A percentile compares a stretch with the other conserved stretches of the same genome.
These are phyloP conservation scores for Lerista edwardsae DNA, from an alignment of 2,797 vertebrate genomes.

Conservation along the genomic window DNA sequence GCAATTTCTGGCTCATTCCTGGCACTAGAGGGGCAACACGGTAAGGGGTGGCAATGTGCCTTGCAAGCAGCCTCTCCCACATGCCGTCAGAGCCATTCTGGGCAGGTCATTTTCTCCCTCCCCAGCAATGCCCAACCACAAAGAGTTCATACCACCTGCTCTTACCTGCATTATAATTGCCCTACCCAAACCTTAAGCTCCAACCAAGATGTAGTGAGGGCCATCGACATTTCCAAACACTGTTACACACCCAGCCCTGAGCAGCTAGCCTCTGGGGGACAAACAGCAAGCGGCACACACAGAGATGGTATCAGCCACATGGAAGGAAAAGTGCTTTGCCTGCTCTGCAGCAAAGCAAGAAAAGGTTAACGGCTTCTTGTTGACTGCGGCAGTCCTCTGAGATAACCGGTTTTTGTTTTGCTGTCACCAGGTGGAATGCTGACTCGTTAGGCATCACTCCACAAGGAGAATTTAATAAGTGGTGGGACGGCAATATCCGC, in stretches of 20 bases:
- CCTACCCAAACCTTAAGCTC: not conserved
- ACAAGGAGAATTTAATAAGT: not conserved
- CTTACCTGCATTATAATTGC: not conserved
- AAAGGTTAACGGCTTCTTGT: not conserved
- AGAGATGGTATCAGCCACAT: accelerated
- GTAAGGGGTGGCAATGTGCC: no score
- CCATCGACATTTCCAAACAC: not conserved
- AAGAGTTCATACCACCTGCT: not conserved
- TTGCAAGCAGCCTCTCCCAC: no score
- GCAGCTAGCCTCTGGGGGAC: not conserved
- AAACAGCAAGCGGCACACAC: accelerated
- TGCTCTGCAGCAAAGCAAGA: accelerated
- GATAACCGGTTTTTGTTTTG: not conserved
- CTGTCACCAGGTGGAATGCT: not conserved
- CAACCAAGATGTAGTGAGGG: not conserved
- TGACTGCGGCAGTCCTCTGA: not conserved
- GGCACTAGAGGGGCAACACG: no score
- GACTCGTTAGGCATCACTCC: not conserved
- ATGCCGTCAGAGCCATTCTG: no score
- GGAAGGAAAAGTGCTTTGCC: accelerated
- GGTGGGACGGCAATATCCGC: not conserved
- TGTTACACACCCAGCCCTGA: not conserved
- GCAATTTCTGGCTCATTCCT: no score
- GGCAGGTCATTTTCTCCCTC: not conserved
- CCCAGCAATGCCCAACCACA: not conserved